A percentile compares a stretch with the other conserved stretches of the same genome.
phyloP scores from a whole-genome alignment of 1,140 invertebrate genomes.

The Drosophila setifemur region DNA sequence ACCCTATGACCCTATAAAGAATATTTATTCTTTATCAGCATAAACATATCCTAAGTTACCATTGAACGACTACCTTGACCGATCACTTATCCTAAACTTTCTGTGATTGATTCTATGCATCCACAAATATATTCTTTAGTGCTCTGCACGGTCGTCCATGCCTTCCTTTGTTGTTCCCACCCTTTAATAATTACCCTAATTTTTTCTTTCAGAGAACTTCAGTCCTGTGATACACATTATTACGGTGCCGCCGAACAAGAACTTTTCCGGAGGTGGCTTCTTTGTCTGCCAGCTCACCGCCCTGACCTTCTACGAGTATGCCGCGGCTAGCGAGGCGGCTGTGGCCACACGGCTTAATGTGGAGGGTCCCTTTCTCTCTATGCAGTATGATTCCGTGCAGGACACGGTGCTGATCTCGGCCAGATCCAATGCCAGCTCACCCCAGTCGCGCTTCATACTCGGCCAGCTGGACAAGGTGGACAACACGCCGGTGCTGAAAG shows the following conservation, averaged over 20 bases:
- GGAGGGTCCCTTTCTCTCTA: slow-evolving; percentile 89
- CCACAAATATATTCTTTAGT: no score
- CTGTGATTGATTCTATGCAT: no score
- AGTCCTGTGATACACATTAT: slow-evolving; percentile 81
- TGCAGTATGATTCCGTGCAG: slow-evolving; percentile 86
- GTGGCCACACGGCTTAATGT: slow-evolving; percentile 85
- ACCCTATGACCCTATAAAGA: no score
- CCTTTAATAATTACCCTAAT: no score
- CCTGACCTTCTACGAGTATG: slow-evolving; percentile 87
- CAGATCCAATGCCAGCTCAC: slow-evolving; percentile 84
- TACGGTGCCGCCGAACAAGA: slow-evolving; percentile 63
- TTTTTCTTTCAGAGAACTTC: slow-evolving; percentile 45
- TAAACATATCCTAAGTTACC: no score
- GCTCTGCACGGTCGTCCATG: no score
- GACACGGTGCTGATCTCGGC: slow-evolving; percentile 86
- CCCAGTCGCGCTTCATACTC: slow-evolving; percentile 86
- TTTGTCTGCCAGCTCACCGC: slow-evolving; percentile 90
- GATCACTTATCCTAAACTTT: no score
- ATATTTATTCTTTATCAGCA: no score
- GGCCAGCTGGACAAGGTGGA: slow-evolving; percentile 84
- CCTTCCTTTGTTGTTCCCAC: no score
- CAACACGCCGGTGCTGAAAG: slow-evolving; percentile 79
- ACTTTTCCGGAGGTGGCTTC: slow-evolving; percentile 85
- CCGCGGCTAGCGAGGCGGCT: slow-evolving; percentile 78
- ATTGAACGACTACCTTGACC: no score